Base-by-base conservation (phyloP, 1,140 invertebrate species). In the Leptopilina boulardi region DNA sequence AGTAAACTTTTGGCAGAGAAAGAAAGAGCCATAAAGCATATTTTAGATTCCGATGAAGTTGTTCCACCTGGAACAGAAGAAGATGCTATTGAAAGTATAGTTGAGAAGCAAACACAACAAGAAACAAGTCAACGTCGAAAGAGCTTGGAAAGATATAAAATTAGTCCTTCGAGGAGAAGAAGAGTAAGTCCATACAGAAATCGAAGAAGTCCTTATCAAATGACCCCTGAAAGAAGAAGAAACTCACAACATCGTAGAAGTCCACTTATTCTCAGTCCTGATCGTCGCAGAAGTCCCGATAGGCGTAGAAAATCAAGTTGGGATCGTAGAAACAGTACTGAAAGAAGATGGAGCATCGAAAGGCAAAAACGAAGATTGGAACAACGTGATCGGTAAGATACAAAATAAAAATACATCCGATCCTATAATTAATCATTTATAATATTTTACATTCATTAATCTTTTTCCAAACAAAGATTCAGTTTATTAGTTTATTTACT, bases 1-100 rank as follows among this genome's bases (percentile, higher is more conserved):
- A 91, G 77, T 70, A 91, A 91, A 71, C 88, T 91, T 0, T 81
- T 91, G 0, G 90, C 89, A 0, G 90, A 91, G 74, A 91, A 91
- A 23, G 89, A 91, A 18, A 91, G 91, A 71, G 90, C 90, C 1
- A 90, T 91, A 5, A 91, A 91, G 34, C 82, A 89, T 73, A 78
- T 91, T 8, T 71, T 91, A 23, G 90, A 91, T 38, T 91, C 90
- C 0, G 89, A 90, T n/a, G 85, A 87, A n/a, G 85, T 91, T 5
- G 88, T 91, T 9, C 90, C 90, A 5, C 90, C 90, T 5, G 90
- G 90, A 18, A 91, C 90, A 0, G 90, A 91, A 78, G 77, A 77
- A 1, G 90, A 91, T 76, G 88, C 87, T 0, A 88, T 91, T 19
- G 86, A 91, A 51, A 87, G 83, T 34, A 87, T 90, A 13, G 84